Conservation (phyloP, 2,888 invertebrate genomes). For the Blastobasis lacticolella region DNA sequence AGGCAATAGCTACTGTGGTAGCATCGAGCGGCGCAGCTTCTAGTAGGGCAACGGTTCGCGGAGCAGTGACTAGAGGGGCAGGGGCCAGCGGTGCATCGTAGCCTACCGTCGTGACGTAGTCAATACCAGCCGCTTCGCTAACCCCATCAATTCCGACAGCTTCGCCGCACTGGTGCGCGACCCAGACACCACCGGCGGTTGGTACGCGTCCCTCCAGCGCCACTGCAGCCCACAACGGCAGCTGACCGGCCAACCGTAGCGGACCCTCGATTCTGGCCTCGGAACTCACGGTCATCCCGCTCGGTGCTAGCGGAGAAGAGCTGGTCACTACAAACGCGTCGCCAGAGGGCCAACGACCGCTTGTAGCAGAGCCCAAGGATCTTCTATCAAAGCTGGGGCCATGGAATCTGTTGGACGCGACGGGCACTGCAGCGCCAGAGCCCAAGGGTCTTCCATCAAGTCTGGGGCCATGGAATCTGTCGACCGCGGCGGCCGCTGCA, state of each 20-base stretch:
- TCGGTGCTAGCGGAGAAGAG: not conserved
- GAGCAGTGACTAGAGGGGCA: too few relatives aligned
- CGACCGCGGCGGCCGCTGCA: not conserved
- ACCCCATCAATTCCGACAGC: too few relatives aligned
- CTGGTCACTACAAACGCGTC: not conserved
- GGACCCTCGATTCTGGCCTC: slow-evolving; percentile 33
- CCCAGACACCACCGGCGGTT: slow-evolving; percentile 21
- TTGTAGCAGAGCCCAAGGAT: too few relatives aligned
- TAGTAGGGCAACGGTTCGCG: too few relatives aligned
- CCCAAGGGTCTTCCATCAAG: too few relatives aligned
- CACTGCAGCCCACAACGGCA: slow-evolving; percentile 37
- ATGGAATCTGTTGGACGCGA: not conserved
- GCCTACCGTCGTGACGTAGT: too few relatives aligned
- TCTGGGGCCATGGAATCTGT: not conserved
- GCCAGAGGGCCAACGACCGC: not conserved
- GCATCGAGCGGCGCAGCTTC: too few relatives aligned
- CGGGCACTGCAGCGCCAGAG: too few relatives aligned
- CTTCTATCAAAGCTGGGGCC: too few relatives aligned
- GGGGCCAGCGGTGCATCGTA: too few relatives aligned
- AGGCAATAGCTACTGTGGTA: too few relatives aligned
- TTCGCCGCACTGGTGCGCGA: not conserved
- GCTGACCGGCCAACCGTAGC: slow-evolving; percentile 25
- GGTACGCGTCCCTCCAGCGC: slow-evolving; percentile 27
- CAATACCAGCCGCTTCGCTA: too few relatives aligned
- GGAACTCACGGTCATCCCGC: slow-evolving; percentile 20